Evolutionary conservation across 2,888 invertebrate genomes (phyloP), one percentile per base, ranked within the genome.

Genomic region (Drymonia ruficornis): DNA sequence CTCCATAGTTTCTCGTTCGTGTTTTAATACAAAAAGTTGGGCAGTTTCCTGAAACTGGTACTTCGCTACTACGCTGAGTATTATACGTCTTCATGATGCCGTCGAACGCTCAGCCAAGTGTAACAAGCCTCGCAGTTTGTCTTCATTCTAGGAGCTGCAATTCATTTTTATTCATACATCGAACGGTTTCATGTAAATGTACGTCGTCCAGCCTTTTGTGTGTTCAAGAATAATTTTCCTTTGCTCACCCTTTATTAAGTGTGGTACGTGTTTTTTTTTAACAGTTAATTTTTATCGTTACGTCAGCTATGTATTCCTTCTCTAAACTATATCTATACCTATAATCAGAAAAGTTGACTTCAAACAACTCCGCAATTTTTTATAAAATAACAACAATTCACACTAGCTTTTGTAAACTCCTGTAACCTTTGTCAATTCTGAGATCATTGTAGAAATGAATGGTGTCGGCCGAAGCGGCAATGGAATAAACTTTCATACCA

Each of bases 21-120:
- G 50, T 38, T 57, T 47, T 48, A 50, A 53, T 55, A 52, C 15
- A 38, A 50, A 50, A 49, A 50, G 53, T 28, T 45, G 34, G 15
- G 61, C 51, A 58, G 45, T 45, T 19, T 44, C 15, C 16, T 40
- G 11, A 15, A 18, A 28, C 23, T 28, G 18, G 45, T 45, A 28
- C 45, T 45, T 28, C 15, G 28, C 28, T 45, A 28, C n/a, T 36
- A 45, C 9, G 19, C 15, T 45, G 15, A 74, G 65, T 70, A 76
- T 80, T 77, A 81, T 79, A 80, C 73, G 70, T 82, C 80, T 79
- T 80, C 78, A 82, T 78, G 74, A 76, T 63, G 61, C 67, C 62
- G 68, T 78, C 72, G 70, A 76, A 77, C 67, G 70, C 55, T 72
- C 71, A 70, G 59, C 67, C 63, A 53, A 72, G 62, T 71, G 71